These are phyloP conservation scores for Vulpes ferrilata DNA, from an alignment of 2,113 vertebrate species.

Conservation along the genomic window DNA sequence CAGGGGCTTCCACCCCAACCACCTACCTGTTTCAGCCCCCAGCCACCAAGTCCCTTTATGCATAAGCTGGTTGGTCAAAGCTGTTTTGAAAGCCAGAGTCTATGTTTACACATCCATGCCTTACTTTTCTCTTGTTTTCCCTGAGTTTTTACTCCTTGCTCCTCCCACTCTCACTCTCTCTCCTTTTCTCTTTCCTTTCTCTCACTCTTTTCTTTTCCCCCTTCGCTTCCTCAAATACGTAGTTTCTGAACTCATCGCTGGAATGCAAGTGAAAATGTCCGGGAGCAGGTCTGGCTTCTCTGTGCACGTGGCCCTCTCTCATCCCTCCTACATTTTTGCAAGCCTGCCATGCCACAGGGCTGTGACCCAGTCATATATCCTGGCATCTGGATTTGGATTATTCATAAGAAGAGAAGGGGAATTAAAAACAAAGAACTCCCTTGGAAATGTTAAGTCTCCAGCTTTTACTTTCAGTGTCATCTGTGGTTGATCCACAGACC, in stretches of 20 bases:
- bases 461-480: background rate
- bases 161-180: background rate
- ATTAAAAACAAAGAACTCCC: constrained; percentile 36
- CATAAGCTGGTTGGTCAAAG: background rate
- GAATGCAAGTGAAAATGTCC: background rate
- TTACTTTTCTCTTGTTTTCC: background rate
- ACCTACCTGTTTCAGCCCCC: background rate
- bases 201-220: background rate
- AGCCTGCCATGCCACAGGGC: background rate
- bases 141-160: background rate
- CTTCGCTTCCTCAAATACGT: background rate
- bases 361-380: background rate
- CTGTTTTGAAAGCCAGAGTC: background rate
- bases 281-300: background rate
- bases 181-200: background rate
- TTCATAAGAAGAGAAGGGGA: constrained; percentile 14
- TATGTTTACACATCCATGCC: background rate
- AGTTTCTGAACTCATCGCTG: background rate
- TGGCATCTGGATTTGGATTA: background rate
- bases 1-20: background rate
- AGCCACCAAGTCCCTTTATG: background rate
- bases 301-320: background rate
- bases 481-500: background rate
- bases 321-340: background rate
- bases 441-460: background rate